Base-by-base conservation (phyloP, 2,113 vertebrate species). In the Heterotilapia buettikoferi region DNA sequence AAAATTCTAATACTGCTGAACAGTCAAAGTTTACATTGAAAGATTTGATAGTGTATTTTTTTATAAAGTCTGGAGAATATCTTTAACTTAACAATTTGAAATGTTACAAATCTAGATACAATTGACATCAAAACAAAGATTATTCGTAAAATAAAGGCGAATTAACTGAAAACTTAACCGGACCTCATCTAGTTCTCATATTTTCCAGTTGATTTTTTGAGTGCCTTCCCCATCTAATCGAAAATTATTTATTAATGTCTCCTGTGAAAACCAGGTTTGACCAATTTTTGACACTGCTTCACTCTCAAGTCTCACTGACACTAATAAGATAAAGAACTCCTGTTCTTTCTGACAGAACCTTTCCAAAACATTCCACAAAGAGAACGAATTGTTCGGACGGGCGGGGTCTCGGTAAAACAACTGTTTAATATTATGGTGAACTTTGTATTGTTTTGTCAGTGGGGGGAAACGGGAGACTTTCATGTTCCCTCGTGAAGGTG, bases 351-450 rank as follows among this genome's bases (percentile, higher is more conserved):
- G 73, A 80, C 59, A 26, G 14, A 73, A 29, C 61, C 56, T 29
- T 40, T 71, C 80, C 73, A 79, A 57, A 84, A 90, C 61, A 83
- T 90, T 90, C 80, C 83, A 83, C 47, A 7, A 24, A 52, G 47
- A 59, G 61, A 88, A 83, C n/a, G 78, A 61, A 66, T 84, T 80
- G 68, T 88, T 85, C 59, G 7, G 26, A 87, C 6, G 81, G 91
- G 93, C 80, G 90, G 86, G 81, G 88, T 80, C 43, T 13, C 11
- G 68, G 57, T 83, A 79, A 84, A 92, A 83, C 71, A 87, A 91
- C 52, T 56, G 80, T 80, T 86, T 79, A 87, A 89, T 89, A 66
- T 90, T 90, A 86, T 87, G 84, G n/a, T 92, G 78, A 93, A 89
- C 90, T 87, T 29, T 71, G 61, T 59, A 57, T 85, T 90, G 89